Percentiles rank a stretch among this genome's conserved stretches.
These are phyloP conservation scores for Macrobrachium nipponense DNA, from an alignment of 1,140 invertebrate genomes.

Conservation along the genomic window DNA sequence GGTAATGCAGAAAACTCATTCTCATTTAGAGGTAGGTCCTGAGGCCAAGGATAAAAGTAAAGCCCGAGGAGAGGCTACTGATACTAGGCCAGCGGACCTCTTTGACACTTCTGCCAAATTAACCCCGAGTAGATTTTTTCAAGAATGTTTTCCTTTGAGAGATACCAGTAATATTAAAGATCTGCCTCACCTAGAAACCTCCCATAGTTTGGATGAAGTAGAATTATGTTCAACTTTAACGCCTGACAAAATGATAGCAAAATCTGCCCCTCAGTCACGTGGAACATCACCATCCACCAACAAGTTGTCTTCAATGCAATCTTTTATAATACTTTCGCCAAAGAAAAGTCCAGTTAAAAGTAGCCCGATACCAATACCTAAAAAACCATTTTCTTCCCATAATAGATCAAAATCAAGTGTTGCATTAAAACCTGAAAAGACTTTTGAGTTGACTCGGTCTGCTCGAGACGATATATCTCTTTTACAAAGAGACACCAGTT, in stretches of 20 bases:
- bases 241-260: constrained; percentile 48
- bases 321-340: constrained; percentile 54
- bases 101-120: constrained; percentile 17
- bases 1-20: constrained; percentile 44
- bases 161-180: constrained; percentile 40
- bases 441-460: constrained; percentile 43
- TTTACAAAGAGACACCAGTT: constrained; percentile 49
- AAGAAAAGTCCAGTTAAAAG: constrained; percentile 50
- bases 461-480: constrained; percentile 58
- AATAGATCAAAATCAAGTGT: constrained; percentile 62
- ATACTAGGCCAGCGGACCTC: constrained; percentile 44
- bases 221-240: constrained; percentile 52
- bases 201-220: constrained; percentile 56
- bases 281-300: constrained; percentile 46
- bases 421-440: constrained; percentile 60
- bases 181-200: constrained; percentile 49
- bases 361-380: constrained; percentile 37
- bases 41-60: constrained; percentile 39
- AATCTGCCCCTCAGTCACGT: constrained; percentile 48
- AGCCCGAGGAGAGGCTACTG: constrained; percentile 37
- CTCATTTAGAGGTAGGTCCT: constrained; percentile 60
- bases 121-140: constrained; percentile 35
- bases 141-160: constrained; percentile 40
- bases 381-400: constrained; percentile 58
- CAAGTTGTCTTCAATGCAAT: constrained; percentile 53